Base-by-base conservation (phyloP, 1,140 invertebrate species). In the Drosophila pallidifrons region DNA sequence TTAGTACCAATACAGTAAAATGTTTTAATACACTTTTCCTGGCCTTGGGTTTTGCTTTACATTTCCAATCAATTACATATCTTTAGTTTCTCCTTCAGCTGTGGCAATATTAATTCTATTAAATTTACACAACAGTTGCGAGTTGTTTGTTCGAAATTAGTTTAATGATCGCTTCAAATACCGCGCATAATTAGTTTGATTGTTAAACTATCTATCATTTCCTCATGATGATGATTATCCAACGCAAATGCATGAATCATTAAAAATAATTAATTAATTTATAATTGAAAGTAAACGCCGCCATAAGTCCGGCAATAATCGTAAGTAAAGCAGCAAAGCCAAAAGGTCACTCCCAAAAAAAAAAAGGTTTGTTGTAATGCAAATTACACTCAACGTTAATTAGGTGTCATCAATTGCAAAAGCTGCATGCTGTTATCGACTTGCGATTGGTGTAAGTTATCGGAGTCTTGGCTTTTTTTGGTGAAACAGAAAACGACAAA, bases 181-280 rank as follows among this genome's bases (percentile, higher is more conserved):
- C 41, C 20, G 69, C 51, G 60, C 66, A 65, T 77, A 68, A 85
- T 86, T 86, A 85, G 57, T 32, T 75, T 85, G 81, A 85, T 85
- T 81, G 61, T 32, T 55, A 65, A 64, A 70, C 81, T 60, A 77
- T 85, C 77, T 66, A 85, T 85, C 82, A 75, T 86, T 85, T 86
- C 82, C 82, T 78, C 35, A 38, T 8, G 59, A 70, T 8, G 59
- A 70, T 68, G 68, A 85, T 83, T 83, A 81, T 63, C 65, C 64
- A 74, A 65, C 63, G 38, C 20, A 25, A 49, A 47, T 59, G 71
- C 57, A 49, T 41, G 55, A 78, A 88, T 82, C 81, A 82, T 70
- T 79, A 67, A 74, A 80, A 63, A 79, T 88, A 60, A 82, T 82
- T 82, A 81, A 86, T 86, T 87, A 82, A 77, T 79, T 88, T 68